Base-by-base conservation (phyloP, 2,888 invertebrate genomes). In the Creontiades dilutus region DNA sequence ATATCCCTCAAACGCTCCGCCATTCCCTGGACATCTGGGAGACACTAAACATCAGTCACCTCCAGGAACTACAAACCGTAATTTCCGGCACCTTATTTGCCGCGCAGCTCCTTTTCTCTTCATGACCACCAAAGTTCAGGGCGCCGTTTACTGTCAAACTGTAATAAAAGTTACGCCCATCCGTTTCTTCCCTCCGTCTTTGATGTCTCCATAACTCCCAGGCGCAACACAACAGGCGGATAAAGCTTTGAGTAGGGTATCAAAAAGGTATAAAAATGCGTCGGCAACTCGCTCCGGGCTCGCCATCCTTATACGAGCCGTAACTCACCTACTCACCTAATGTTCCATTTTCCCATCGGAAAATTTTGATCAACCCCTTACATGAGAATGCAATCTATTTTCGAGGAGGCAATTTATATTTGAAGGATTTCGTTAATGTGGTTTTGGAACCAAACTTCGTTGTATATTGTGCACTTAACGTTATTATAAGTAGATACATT, bases 191-290 rank as follows among this genome's bases (percentile, higher is more conserved):
- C 52, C 78, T 78, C 46, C 27, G 47, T 16, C 47, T 82, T 82
- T 82, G 82, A 82, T 82, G 82, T 82, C 82, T 82, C 82, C 23
- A 82, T 82, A 82, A 82, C 82, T 52, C 52, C 68, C 52, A 52
- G 82, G 55, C 27, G 82, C 52, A 82, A 82, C 82, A 82, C 82
- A 82, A 82, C 82, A 82, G 82, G 82, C 52, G 82, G 27, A 82
- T 82, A 82, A 82, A 82, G 48, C 82, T 82, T 82, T 82, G 82
- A 82, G 82, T 82, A 52, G 82, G 52, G 47, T 48, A 82, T 82
- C 82, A 82, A 82, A 82, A 82, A 23, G 19, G 52, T 52, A 52
- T 82, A 82, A 82, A 81, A 82, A 52, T 27, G 14, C 82, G 68
- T 68, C 68, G 23, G 68, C 68, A 68, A 61, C 61, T 61, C 61